These are phyloP conservation scores for Spondyliosoma cantharus DNA, from an alignment of 2,797 vertebrate species.

Conservation along the genomic window DNA sequence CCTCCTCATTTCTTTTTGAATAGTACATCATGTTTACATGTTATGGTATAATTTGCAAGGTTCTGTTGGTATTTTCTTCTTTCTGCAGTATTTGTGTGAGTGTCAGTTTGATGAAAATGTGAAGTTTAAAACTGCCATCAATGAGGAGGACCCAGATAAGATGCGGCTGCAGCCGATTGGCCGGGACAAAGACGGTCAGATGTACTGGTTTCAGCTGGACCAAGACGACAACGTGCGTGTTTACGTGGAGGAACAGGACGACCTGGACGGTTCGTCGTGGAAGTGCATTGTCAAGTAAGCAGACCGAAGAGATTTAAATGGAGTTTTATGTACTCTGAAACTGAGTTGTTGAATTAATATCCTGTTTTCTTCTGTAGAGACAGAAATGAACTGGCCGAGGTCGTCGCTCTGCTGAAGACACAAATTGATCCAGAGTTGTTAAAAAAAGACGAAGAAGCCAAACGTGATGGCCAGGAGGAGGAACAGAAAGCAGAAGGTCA, in stretches of 20 bases:
- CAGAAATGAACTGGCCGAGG: slow-evolving; percentile 93
- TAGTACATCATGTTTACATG: background rate
- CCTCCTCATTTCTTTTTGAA: too few species aligned
- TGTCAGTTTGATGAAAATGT: slow-evolving; percentile 99
- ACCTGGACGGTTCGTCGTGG: slow-evolving; percentile 94
- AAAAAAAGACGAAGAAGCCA: slow-evolving; percentile 86
- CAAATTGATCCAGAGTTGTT: slow-evolving; percentile 95
- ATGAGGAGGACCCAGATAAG: slow-evolving; percentile 95
- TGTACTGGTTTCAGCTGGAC: slow-evolving; percentile 98
- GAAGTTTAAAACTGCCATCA: slow-evolving; percentile 97
- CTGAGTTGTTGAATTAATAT: background rate
- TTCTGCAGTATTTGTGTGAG: slow-evolving; percentile 94
- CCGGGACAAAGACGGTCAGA: slow-evolving; percentile 95
- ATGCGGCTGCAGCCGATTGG: slow-evolving; percentile 98
- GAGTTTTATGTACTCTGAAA: background rate
- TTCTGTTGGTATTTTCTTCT: background rate
- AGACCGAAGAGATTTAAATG: background rate
- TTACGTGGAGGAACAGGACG: slow-evolving; percentile 97
- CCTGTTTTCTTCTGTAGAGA: slow-evolving; percentile 81
- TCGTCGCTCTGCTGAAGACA: slow-evolving; percentile 93
- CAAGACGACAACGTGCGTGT: slow-evolving; percentile 95
- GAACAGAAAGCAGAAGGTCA: slow-evolving; percentile 59
- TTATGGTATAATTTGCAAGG: too few species aligned
- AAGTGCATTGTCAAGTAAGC: slow-evolving; percentile 94
- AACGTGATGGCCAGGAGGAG: slow-evolving; percentile 70